phyloP scores from a whole-genome alignment of 2,888 invertebrate species.

The Lasiommata megera region DNA sequence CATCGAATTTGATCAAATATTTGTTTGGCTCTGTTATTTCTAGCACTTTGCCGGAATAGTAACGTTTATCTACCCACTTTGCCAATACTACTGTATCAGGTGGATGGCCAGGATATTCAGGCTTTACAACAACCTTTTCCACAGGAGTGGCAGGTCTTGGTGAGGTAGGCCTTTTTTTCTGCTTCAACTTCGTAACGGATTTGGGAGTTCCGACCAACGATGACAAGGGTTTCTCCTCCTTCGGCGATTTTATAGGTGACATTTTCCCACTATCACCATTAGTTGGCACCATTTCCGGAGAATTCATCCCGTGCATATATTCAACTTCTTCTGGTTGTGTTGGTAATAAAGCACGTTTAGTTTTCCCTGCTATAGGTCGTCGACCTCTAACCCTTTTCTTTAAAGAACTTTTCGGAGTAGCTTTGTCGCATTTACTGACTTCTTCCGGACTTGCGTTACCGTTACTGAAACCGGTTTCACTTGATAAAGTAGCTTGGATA shows the following conservation, averaged over 20 bases:
- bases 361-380: slow-evolving; percentile 65
- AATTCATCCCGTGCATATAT: slow-evolving; percentile 70
- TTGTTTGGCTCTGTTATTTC: slow-evolving; percentile 81
- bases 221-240: slow-evolving; percentile 64
- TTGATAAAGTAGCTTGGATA: slow-evolving; percentile 60
- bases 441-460: slow-evolving; percentile 72
- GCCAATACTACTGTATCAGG: slow-evolving; percentile 81
- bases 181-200: slow-evolving; percentile 67
- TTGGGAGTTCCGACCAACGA: slow-evolving; percentile 65
- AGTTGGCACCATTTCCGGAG: slow-evolving; percentile 73
- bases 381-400: slow-evolving; percentile 73
- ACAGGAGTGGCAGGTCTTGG: slow-evolving; percentile 72
- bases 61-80: slow-evolving; percentile 85
- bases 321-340: slow-evolving; percentile 71
- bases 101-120: slow-evolving; percentile 61
- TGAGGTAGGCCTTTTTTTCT: slow-evolving; percentile 64
- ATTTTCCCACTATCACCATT: slow-evolving; percentile 59
- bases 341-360: slow-evolving; percentile 67
- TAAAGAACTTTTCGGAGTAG: slow-evolving; percentile 77
- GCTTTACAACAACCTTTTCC: slow-evolving; percentile 55
- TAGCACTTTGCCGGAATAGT: slow-evolving; percentile 83
- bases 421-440: slow-evolving; percentile 62
- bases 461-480: slow-evolving; percentile 55
- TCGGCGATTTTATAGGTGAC: slow-evolving; percentile 58
- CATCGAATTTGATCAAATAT: slow-evolving; percentile 84